phyloP scores from a whole-genome alignment of 2,113 vertebrate species.

The Ramphastos sulfuratus region DNA sequence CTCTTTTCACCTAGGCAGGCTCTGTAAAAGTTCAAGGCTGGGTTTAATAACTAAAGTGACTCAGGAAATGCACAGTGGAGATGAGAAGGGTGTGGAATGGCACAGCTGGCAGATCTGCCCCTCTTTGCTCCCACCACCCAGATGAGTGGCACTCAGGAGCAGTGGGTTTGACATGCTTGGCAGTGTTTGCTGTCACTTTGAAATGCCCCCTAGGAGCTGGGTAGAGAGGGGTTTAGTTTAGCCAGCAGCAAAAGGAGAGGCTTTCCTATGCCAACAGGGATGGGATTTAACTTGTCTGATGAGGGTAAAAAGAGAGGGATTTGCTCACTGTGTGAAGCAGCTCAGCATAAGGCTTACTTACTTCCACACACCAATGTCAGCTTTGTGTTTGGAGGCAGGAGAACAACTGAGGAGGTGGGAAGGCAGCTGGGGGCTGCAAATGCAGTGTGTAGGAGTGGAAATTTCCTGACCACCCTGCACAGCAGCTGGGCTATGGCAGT shows the following conservation, averaged over 20 bases:
- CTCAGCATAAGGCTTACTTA: neutral
- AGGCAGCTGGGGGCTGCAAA: neutral
- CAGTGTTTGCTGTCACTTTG: neutral
- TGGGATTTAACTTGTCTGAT: neutral
- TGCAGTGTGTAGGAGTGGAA: neutral
- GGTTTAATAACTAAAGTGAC: neutral
- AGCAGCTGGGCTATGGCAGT: neutral
- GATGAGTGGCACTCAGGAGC: neutral
- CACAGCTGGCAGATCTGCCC: slow-evolving; percentile 12
- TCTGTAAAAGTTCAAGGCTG: neutral
- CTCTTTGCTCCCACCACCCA: neutral
- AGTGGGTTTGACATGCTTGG: neutral
- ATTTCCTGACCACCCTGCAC: neutral
- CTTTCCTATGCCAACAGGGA: neutral
- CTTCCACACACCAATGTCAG: neutral
- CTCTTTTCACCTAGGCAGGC: neutral
- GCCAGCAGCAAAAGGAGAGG: neutral
- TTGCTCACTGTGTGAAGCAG: neutral
- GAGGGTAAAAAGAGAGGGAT: neutral
- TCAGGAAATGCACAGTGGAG: neutral
- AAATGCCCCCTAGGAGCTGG: neutral
- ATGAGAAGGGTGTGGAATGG: neutral
- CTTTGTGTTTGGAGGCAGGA: neutral
- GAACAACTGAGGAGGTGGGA: neutral
- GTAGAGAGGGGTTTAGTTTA: neutral